These are phyloP conservation scores for Drosophila putrida DNA, from an alignment of 2,888 invertebrate species.

Conservation along the genomic window DNA sequence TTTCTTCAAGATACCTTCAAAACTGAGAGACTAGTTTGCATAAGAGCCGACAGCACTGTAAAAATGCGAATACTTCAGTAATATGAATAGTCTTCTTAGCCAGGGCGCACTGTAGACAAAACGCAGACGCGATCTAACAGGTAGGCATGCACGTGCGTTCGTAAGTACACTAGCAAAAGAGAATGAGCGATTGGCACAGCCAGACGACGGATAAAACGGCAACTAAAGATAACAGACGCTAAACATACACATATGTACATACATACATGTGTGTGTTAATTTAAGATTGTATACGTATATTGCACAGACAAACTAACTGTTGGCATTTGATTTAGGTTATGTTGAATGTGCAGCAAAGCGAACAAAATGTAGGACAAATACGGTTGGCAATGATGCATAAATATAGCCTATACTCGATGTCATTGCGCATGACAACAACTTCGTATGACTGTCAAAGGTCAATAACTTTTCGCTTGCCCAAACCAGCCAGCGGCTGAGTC, in stretches of 20 bases:
- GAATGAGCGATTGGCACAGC: conserved; percentile 11
- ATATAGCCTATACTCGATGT: conserved; percentile 16
- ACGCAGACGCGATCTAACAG: conserved; percentile 34
- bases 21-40: too few relatives aligned
- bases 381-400: conserved; percentile 22
- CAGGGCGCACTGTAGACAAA: conserved; percentile 23
- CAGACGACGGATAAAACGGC: conserved; percentile 21
- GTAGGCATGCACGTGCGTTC: conserved; percentile 34
- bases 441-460: conserved; percentile 64
- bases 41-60: neutral
- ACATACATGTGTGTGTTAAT: neutral
- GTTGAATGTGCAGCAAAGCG: conserved; percentile 28
- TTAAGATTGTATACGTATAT: neutral
- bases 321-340: conserved; percentile 64
- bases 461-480: conserved; percentile 56
- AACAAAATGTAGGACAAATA: conserved; percentile 49
- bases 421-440: conserved; percentile 58
- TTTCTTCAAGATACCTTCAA: too few relatives aligned
- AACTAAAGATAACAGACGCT: conserved; percentile 11
- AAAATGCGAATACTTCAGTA: neutral
- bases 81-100: conserved; percentile 4
- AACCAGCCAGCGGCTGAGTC: conserved; percentile 33
- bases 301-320: conserved; percentile 2
- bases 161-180: conserved; percentile 1
- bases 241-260: neutral